A percentile compares a stretch with the other conserved stretches of the same genome.
phyloP scores from a whole-genome alignment of 2,797 vertebrate genomes.

The Acrossocheilus fasciatus region DNA sequence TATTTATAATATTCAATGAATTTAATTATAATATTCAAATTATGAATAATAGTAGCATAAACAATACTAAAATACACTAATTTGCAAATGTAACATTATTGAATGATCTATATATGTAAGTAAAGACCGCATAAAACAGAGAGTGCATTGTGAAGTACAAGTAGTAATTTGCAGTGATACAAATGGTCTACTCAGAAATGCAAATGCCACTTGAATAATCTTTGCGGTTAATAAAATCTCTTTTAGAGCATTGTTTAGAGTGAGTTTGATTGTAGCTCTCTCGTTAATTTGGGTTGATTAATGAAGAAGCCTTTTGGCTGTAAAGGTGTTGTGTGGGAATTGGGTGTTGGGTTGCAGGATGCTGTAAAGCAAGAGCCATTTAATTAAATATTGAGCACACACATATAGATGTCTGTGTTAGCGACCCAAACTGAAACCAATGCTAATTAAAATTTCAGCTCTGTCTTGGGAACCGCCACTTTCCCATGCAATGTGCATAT shows the following conservation, averaged over 20 bases:
- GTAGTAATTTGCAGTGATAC: conserved; percentile 1
- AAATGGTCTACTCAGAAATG: background rate
- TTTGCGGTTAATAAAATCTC: conserved; percentile 51
- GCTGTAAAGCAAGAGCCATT: conserved; percentile 76
- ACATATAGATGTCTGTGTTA: conserved; percentile 76
- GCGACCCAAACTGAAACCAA: conserved; percentile 75
- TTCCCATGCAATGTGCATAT: conserved; percentile 35
- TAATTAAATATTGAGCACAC: conserved; percentile 82
- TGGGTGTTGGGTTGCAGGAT: conserved; percentile 71
- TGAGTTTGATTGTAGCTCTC: conserved; percentile 57
- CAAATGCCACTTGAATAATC: conserved; percentile 22
- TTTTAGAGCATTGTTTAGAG: conserved; percentile 46
- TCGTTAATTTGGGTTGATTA: conserved; percentile 76
- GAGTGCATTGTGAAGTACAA: conserved; percentile 3
- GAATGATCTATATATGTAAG: conserved; percentile 6
- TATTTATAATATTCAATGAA: too few species aligned
- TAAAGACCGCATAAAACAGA: background rate
- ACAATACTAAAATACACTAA: background rate
- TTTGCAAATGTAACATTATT: conserved; percentile 35
- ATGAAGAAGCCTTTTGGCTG: conserved; percentile 71
- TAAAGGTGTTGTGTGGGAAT: conserved; percentile 71
- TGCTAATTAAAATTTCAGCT: conserved; percentile 80
- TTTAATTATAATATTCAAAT: too few species aligned
- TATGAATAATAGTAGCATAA: background rate
- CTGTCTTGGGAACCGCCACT: conserved; percentile 67